phyloP scores from a whole-genome alignment of 2,113 vertebrate species.

The Protomyctophum bolini region DNA sequence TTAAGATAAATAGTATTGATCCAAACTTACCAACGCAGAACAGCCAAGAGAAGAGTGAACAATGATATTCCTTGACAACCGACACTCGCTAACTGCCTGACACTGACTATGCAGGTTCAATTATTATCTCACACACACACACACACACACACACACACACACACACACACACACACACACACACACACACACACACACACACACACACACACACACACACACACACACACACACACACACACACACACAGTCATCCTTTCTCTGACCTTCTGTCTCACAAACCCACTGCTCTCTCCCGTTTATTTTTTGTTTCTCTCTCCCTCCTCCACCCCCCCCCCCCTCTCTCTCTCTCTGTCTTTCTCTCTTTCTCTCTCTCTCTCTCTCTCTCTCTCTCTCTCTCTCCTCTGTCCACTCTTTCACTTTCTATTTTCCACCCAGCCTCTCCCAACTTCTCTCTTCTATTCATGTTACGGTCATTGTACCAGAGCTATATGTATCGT shows the following conservation, averaged over 20 bases:
- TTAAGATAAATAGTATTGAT: not conserved
- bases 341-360: not conserved
- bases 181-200: no score
- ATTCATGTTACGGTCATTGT: no score
- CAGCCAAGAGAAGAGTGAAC: not conserved
- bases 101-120: not conserved
- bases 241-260: no score
- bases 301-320: not conserved
- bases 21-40: conserved; percentile 42
- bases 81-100: not conserved
- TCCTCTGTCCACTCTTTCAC: no score
- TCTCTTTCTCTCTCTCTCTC: not conserved
- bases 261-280: no score
- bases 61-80: not conserved
- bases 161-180: no score
- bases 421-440: not conserved
- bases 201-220: no score
- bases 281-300: conserved; percentile 1
- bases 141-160: no score
- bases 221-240: no score
- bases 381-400: not conserved
- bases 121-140: not conserved
- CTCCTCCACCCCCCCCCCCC: not conserved
- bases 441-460: not conserved
- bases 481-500: no score